These are phyloP conservation scores for Argyrosomus regius DNA, from an alignment of 2,797 vertebrate genomes.

Conservation along the genomic window DNA sequence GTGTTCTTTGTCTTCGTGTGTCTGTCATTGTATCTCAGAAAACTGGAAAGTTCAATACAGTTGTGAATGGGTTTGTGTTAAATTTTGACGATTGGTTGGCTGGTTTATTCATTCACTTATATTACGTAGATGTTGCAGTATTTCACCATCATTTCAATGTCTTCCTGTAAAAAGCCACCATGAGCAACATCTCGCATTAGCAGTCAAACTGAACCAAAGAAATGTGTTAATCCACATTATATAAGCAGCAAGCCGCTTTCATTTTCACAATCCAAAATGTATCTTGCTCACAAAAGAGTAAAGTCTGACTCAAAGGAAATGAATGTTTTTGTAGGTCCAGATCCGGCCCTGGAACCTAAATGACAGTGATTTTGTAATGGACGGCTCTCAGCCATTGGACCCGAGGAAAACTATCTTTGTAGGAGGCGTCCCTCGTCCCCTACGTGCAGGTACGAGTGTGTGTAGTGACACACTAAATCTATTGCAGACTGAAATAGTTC, in stretches of 20 bases:
- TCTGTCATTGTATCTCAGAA: background rate
- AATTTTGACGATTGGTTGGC: background rate
- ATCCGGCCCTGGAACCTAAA: conserved; percentile 99
- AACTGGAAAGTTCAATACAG: background rate
- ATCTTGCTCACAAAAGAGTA: conserved; percentile 8
- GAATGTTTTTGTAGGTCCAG: conserved; percentile 89
- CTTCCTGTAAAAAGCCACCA: background rate
- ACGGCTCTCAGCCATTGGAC: conserved; percentile 98
- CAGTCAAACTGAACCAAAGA: conserved; percentile 14
- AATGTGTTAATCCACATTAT: conserved; percentile 22
- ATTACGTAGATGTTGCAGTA: background rate
- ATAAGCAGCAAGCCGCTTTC: conserved; percentile 37
- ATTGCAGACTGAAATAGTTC: background rate
- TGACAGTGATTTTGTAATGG: conserved; percentile 99
- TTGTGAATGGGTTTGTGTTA: background rate
- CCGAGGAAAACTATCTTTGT: conserved; percentile 99
- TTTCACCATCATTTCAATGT: background rate
- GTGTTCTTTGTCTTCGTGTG: background rate
- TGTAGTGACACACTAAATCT: no score
- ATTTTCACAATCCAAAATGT: conserved; percentile 27
- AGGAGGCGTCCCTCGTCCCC: conserved; percentile 97
- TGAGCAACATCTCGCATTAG: background rate
- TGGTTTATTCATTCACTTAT: background rate
- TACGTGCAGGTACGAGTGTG: conserved; percentile 91
- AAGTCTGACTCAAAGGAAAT: background rate